phyloP scores from a whole-genome alignment of 2,797 vertebrate species.

The Sebastes vulpes region DNA sequence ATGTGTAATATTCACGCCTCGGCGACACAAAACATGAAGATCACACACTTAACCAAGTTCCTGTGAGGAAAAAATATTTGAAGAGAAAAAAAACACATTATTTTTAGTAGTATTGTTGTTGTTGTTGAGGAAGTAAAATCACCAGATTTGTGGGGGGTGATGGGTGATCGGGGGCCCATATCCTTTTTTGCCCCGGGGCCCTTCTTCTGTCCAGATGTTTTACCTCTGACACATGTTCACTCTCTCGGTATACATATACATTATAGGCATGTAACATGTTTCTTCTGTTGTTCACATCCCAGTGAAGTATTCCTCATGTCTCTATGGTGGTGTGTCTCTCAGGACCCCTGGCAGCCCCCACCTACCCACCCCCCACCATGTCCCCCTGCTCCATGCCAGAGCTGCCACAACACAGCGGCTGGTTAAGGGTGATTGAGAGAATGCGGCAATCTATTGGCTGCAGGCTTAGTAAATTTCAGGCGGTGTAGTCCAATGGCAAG shows the following conservation, averaged over 20 bases:
- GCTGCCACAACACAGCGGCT: constrained; percentile 67
- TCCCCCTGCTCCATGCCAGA: constrained; percentile 10
- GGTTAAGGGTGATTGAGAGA: constrained; percentile 88
- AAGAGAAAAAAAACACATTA: neutral
- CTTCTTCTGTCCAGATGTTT: neutral
- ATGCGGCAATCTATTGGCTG: constrained; percentile 92
- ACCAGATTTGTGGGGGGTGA: neutral
- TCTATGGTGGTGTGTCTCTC: neutral
- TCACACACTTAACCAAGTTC: too few relatives aligned
- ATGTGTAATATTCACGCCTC: too few relatives aligned
- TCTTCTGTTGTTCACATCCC: neutral
- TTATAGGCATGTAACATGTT: neutral
- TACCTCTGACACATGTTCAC: neutral
- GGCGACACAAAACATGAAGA: too few relatives aligned
- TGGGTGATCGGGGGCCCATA: neutral
- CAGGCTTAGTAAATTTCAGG: constrained; percentile 91
- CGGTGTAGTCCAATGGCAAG: constrained; percentile 90
- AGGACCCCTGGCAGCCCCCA: neutral
- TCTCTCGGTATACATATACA: neutral
- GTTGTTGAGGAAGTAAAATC: neutral
- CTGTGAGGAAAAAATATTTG: too few relatives aligned
- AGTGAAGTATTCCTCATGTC: neutral
- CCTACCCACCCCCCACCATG: neutral
- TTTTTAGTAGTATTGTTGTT: neutral
- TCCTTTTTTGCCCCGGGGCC: neutral